Evolutionary conservation across 2,797 vertebrate genomes (phyloP).

Genomic region (Cyprinodon diabolis): DNA sequence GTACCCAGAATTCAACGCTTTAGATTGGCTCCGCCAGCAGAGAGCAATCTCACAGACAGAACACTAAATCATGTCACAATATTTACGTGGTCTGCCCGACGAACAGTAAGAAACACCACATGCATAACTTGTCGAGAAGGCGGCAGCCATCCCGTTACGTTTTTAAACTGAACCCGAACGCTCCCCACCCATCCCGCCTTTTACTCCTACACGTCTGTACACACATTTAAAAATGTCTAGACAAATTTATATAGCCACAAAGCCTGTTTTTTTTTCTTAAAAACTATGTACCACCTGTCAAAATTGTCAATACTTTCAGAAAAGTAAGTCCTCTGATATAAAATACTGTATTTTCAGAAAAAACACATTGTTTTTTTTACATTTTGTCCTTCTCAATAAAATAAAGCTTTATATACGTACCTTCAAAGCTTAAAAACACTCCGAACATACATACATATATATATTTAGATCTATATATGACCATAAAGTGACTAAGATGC

Average conservation of each 20-base stretch:
- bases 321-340: slow-evolving; percentile 85
- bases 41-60: slow-evolving; percentile 89
- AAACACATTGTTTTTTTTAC: slow-evolving; percentile 77
- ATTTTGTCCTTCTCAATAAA: slow-evolving; percentile 83
- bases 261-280: slow-evolving; percentile 84
- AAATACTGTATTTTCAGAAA: slow-evolving; percentile 84
- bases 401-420: slow-evolving; percentile 84
- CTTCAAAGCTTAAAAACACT: slow-evolving; percentile 82
- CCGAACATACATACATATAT: slow-evolving; percentile 70
- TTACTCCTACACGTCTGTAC: slow-evolving; percentile 74
- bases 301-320: slow-evolving; percentile 83
- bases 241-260: slow-evolving; percentile 90
- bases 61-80: slow-evolving; percentile 80
- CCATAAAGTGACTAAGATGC: slow-evolving; percentile 85
- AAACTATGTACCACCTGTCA: slow-evolving; percentile 84
- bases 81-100: slow-evolving; percentile 71
- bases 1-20: slow-evolving; percentile 89
- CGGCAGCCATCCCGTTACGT: slow-evolving; percentile 58
- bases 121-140: slow-evolving; percentile 72
- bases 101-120: slow-evolving; percentile 58
- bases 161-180: slow-evolving; percentile 54
- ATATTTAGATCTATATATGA: slow-evolving; percentile 77
- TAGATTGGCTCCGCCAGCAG: slow-evolving; percentile 96
- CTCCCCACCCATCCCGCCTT: slow-evolving; percentile 14
- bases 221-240: slow-evolving; percentile 84